Evolutionary conservation across 2,797 vertebrate genomes (phyloP), one percentile per base, ranked within the genome.

Genomic region (Craterocephalus amniculus): DNA sequence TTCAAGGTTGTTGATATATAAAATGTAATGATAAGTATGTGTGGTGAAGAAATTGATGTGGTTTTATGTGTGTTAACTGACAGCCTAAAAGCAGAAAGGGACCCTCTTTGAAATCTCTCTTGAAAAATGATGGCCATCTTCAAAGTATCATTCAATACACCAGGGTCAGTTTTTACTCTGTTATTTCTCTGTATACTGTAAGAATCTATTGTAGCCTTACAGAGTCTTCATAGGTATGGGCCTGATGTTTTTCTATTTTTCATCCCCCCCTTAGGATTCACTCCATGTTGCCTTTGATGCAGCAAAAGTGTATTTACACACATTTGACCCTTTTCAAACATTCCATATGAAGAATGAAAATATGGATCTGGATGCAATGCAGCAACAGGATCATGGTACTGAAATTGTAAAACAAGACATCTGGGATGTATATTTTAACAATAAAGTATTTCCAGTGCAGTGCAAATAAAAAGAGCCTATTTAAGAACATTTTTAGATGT

Each of bases 311-410:
- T 96, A 95, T 32, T 89, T 92, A 24, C 32, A 80, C 14, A 95
- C 89, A 0, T 96, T 96, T 86, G 94, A 96, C 84, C 89, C 35
- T 26, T 95, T 96, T 83, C 90, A 84, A 7, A 38, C 85, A 48
- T 94, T 95, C 88, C 96, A 94, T 79, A 94, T 87, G 71, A 95
- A 96, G 81, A 97, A 96, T 57, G 91, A 96, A 90, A 91, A 86
- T 75, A 88, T 96, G 74, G 93, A 97, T 87, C 85, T 96, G 67
- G 78, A 92, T 34, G 87, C 69, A 18, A 70, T 96, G 58, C 91
- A 77, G 73, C 78, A 92, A 68, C 80, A 93, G 54, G 94, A 96
- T 56, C 94, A 95, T 49, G 95, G 96, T 97, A 52, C 51, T 52
- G 26, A 27, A 52, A 52, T 16, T 26, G 27, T 38, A n/a, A 31